Evolutionary conservation across 2,113 vertebrate genomes (phyloP), one percentile per base, ranked within the genome.

Genomic region (Callaeas wilsoni): DNA sequence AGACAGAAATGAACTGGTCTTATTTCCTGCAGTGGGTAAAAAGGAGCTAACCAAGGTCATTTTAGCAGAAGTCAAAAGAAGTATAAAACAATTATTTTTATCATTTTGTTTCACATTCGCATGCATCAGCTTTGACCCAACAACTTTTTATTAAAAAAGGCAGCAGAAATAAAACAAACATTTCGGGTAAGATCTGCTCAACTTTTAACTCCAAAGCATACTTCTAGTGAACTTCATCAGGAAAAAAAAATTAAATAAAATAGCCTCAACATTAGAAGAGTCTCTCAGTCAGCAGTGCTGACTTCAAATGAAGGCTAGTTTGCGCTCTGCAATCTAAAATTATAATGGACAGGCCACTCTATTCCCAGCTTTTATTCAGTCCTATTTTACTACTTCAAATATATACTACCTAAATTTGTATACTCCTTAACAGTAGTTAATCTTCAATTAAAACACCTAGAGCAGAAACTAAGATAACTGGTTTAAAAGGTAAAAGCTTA

Each of bases 381-480:
- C 76, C 93, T 91, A 95, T 97, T 96, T 96, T 95, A 97, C 95
- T 87, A 84, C 88, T 94, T 93, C 90, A 93, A 96, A 93, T 89
- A 93, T 89, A 96, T 69, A 95, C 93, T 93, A 97, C 93, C 95
- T 96, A 94, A 97, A 97, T 95, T 96, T 97, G 96, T 96, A 97
- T 93, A 97, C 97, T 97, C 95, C 98, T 98, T 97, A 98, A 98
- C 92, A 96, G 97, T 90, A 97, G 97, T 98, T 98, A 98, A 98
- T 98, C 98, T 98, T 97, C 98, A 98, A 98, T 98, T 98, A 98
- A 98, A 98, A 98, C 98, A 98, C 98, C 97, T 95, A 96, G 97
- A 98, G 98, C 98, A 98, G 97, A 98, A 98, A 98, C 97, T 85
- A 95, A 92, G 98, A 98, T 98, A 98, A 98, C 97, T 97, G 97